Percentiles rank a stretch among this genome's conserved stretches.
phyloP scores from a whole-genome alignment of 2,113 vertebrate species.

The Fulica atra region DNA sequence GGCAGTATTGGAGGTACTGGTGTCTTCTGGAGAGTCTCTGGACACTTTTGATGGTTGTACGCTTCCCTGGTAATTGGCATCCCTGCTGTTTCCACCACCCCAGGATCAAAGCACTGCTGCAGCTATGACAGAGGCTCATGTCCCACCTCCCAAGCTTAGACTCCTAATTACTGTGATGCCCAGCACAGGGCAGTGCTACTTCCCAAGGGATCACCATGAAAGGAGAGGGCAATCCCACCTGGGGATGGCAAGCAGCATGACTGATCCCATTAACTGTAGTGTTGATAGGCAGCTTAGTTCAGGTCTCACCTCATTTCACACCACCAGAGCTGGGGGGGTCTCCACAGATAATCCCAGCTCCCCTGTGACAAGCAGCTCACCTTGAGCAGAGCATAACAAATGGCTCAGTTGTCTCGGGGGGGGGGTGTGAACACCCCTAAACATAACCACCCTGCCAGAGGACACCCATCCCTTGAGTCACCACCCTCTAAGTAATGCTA shows the following conservation, averaged over 20 bases:
- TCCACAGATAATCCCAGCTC: background rate
- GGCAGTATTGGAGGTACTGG: background rate
- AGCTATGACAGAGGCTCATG: background rate
- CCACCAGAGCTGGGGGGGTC: too few relatives aligned
- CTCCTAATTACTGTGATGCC: background rate
- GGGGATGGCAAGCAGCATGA: rapidly evolving
- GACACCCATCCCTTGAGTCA: background rate
- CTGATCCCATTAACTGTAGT: background rate
- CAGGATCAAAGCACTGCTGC: background rate
- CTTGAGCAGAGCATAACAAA: background rate
- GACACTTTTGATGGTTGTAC: background rate
- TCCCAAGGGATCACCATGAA: background rate
- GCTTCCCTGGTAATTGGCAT: background rate
- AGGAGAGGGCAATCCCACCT: background rate
- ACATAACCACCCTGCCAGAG: background rate
- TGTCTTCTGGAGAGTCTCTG: background rate
- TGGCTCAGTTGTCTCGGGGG: background rate
- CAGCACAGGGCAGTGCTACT: rapidly evolving
- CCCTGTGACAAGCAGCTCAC: background rate
- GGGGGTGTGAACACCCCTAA: background rate
- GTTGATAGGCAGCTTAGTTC: background rate
- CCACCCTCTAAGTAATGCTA: background rate
- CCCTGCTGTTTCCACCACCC: background rate
- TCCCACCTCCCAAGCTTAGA: background rate
- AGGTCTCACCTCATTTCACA: background rate